phyloP scores from a whole-genome alignment of 2,888 invertebrate species.

The Phaedon cochleariae region DNA sequence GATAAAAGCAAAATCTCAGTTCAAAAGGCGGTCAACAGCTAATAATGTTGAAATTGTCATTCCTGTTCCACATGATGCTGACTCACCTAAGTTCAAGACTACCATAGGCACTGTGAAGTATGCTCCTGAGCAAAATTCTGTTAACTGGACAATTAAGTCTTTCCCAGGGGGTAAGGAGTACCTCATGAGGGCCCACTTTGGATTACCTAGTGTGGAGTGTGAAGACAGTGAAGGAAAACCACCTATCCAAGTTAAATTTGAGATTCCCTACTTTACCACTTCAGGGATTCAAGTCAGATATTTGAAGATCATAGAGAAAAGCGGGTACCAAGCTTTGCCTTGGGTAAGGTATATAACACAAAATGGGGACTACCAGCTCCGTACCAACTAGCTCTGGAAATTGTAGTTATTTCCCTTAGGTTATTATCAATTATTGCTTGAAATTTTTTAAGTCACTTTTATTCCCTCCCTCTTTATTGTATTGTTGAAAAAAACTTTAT shows the following conservation, averaged over 20 bases:
- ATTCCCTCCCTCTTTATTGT: conserved; percentile 14
- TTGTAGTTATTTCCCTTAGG: conserved; percentile 5
- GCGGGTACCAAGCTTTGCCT: conserved; percentile 97
- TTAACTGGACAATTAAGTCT: conserved; percentile 97
- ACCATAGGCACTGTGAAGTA: conserved; percentile 97
- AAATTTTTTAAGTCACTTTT: conserved; percentile 14
- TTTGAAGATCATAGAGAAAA: conserved; percentile 98
- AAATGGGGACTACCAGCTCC: conserved; percentile 97
- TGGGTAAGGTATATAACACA: conserved; percentile 99
- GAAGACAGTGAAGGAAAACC: conserved; percentile 96
- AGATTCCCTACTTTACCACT: conserved; percentile 98
- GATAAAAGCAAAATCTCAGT: conserved; percentile 99
- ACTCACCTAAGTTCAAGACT: conserved; percentile 98
- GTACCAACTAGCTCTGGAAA: conserved; percentile 77
- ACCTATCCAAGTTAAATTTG: conserved; percentile 98
- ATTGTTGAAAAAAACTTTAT: conserved; percentile 1
- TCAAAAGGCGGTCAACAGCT: conserved; percentile 95
- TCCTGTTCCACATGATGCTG: conserved; percentile 95
- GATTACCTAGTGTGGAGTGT: conserved; percentile 92
- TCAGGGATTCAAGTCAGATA: conserved; percentile 98
- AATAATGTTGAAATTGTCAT: conserved; percentile 99
- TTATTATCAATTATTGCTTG: conserved; percentile 10
- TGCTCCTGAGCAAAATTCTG: conserved; percentile 95
- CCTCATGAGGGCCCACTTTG: conserved; percentile 97
- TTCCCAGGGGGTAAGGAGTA: conserved; percentile 99